phyloP scores from a whole-genome alignment of 2,888 invertebrate genomes.

The Tetranychus truncatus region DNA sequence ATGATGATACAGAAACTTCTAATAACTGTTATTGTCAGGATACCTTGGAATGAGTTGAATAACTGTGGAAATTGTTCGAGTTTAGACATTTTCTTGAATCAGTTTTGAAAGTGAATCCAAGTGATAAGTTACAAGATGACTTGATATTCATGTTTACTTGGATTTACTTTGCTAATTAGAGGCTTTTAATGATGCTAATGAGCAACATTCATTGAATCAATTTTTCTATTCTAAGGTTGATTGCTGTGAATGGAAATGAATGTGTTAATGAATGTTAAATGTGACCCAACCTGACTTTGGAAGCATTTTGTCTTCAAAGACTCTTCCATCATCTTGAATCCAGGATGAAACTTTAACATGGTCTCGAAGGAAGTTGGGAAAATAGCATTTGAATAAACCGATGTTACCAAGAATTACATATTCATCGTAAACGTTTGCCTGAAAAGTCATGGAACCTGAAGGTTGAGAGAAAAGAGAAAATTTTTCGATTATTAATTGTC shows the following conservation, averaged over 20 bases:
- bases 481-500: neutral
- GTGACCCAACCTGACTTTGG: neutral
- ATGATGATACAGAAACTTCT: neutral
- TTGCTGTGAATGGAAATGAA: neutral
- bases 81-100: no score
- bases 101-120: no score
- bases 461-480: neutral
- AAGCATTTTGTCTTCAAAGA: neutral
- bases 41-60: no score
- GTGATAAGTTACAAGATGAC: neutral
- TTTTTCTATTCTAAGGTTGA: neutral
- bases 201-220: neutral
- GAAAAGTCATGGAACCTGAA: neutral
- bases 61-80: no score
- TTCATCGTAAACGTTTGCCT: slow-evolving; percentile 21
- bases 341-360: slow-evolving; percentile 23
- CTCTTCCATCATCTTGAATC: slow-evolving; percentile 13
- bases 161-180: neutral
- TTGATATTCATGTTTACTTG: neutral
- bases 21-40: neutral
- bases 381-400: slow-evolving; percentile 26
- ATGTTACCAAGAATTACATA: slow-evolving; percentile 27
- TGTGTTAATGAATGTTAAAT: no score
- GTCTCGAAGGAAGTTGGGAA: slow-evolving; percentile 25
- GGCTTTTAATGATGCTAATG: neutral